Percentiles rank a stretch among this genome's conserved stretches.
Conservation (phyloP, 2,113 vertebrate genomes). For the Cricetomys ansorgei region DNA sequence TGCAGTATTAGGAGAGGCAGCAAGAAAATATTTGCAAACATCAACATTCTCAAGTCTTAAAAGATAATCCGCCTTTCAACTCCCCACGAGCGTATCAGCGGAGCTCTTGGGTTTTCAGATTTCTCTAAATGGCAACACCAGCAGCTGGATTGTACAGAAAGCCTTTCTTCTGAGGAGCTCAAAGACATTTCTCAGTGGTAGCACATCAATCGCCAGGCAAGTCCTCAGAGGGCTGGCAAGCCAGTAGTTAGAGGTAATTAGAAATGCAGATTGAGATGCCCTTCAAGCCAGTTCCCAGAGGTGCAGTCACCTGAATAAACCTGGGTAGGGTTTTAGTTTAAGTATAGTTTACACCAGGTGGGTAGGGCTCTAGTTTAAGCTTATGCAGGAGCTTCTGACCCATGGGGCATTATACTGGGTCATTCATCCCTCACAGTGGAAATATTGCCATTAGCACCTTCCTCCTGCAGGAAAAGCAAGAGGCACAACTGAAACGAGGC, state of each 20-base stretch:
- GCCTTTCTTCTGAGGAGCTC: conserved; percentile 76
- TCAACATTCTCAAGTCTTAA: conserved; percentile 78
- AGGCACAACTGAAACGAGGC: neutral
- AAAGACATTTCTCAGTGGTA: conserved; percentile 72
- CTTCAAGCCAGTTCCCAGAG: conserved; percentile 42
- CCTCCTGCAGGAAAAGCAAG: neutral
- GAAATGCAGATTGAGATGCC: conserved; percentile 76
- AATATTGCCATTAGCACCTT: neutral
- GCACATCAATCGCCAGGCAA: conserved; percentile 68
- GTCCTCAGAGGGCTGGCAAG: conserved; percentile 60
- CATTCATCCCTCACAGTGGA: neutral
- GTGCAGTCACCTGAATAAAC: conserved; percentile 46
- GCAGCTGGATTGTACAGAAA: conserved; percentile 71
- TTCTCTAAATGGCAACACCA: conserved; percentile 51
- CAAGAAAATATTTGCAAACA: conserved; percentile 84
- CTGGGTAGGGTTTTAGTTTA: neutral
- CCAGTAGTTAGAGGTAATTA: conserved; percentile 73
- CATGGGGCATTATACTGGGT: neutral
- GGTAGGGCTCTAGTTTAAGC: neutral
- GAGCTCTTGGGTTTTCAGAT: conserved; percentile 64
- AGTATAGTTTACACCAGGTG: neutral
- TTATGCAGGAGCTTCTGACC: neutral
- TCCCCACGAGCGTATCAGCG: conserved; percentile 67
- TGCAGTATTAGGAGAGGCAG: conserved; percentile 82
- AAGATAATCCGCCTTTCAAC: conserved; percentile 81